Conservation (phyloP, 2,888 invertebrate genomes). For the Lepidocyrtoides sp. region DNA sequence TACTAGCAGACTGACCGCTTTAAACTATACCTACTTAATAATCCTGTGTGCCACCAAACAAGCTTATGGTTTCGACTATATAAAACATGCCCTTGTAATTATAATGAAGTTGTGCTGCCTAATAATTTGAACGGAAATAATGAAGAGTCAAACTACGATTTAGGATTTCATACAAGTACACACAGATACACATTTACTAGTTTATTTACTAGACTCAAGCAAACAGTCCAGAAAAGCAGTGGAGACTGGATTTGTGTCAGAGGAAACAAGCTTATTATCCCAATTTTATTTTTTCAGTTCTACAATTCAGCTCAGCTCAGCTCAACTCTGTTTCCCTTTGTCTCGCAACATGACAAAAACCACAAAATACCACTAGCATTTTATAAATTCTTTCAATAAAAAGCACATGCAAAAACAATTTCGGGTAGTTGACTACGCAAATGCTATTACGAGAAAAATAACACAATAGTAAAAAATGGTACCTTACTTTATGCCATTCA, state of each 20-base stretch:
- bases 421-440: background rate
- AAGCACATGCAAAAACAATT: background rate
- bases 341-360: slow-evolving; percentile 19
- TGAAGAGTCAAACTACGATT: too few species aligned
- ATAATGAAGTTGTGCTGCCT: too few species aligned
- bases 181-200: background rate
- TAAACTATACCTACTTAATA: background rate
- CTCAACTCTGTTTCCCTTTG: background rate
- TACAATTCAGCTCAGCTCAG: slow-evolving; percentile 2
- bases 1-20: background rate
- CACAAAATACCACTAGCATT: slow-evolving; percentile 25
- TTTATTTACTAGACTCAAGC: slow-evolving; percentile 29
- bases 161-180: background rate
- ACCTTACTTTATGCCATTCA: too few species aligned
- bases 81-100: too few species aligned
- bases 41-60: too few species aligned
- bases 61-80: too few species aligned
- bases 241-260: background rate
- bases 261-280: slow-evolving; percentile 48
- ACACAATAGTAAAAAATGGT: background rate
- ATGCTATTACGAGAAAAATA: background rate
- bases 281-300: slow-evolving; percentile 33
- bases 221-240: background rate
- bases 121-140: too few species aligned
- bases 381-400: background rate